A percentile compares a stretch with the other conserved stretches of the same genome.
phyloP scores from a whole-genome alignment of 1,140 invertebrate genomes.

The Diorhabda elongata region DNA sequence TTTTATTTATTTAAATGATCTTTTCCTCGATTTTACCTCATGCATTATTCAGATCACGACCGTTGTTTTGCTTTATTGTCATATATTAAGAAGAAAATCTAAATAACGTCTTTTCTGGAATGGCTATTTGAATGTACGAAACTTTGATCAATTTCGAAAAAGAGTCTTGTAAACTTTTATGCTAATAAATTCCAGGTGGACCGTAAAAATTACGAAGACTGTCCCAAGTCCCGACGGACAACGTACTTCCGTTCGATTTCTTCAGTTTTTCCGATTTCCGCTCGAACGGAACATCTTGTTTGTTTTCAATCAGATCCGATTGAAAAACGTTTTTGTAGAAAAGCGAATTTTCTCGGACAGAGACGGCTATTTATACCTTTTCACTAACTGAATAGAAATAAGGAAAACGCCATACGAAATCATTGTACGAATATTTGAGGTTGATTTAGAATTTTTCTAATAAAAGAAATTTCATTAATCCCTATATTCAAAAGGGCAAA shows the following conservation, averaged over 20 bases:
- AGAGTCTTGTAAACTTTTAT: constrained; percentile 18
- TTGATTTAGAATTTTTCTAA: no score
- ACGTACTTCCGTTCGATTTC: neutral
- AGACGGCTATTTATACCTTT: no score
- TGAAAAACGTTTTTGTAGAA: constrained; percentile 6
- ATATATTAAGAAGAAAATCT: neutral
- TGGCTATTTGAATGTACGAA: constrained; percentile 9
- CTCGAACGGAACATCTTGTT: neutral
- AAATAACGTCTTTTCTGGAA: constrained; percentile 1
- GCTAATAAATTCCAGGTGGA: constrained; percentile 14
- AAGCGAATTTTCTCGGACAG: neutral
- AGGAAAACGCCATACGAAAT: no score
- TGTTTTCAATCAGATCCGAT: constrained; percentile 9
- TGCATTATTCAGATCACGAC: no score
- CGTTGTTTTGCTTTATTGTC: neutral
- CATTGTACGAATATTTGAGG: no score
- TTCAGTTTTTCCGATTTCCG: constrained; percentile 9
- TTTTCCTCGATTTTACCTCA: no score
- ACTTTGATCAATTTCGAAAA: constrained; percentile 16
- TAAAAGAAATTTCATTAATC: no score
- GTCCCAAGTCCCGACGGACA: neutral
- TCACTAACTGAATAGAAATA: no score
- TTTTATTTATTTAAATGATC: no score
- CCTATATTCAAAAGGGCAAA: no score
- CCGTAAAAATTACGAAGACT: constrained; percentile 8